A percentile compares a stretch with the other conserved stretches of the same genome.
Evolutionary conservation across 2,113 vertebrate genomes (phyloP).

Genomic region (Pleuronectes platessa): DNA sequence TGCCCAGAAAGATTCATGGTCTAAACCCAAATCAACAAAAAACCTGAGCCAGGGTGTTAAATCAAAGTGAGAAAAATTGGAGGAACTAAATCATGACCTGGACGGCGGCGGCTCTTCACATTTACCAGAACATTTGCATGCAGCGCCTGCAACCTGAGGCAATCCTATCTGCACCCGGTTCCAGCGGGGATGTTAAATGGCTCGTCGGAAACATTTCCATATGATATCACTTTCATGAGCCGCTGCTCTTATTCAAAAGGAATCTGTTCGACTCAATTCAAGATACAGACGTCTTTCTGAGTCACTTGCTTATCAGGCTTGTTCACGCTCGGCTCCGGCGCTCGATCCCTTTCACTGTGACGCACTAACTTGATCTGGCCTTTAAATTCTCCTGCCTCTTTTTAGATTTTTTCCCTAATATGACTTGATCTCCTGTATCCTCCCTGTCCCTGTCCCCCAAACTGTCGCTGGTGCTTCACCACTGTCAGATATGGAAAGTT

Average conservation of each 20-base stretch:
- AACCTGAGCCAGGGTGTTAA: slow-evolving; percentile 42
- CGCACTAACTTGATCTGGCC: slow-evolving; percentile 8
- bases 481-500: too few species aligned
- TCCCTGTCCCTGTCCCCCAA: neutral
- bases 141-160: slow-evolving; percentile 47
- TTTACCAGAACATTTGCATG: slow-evolving; percentile 65
- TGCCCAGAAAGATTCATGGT: slow-evolving; percentile 11
- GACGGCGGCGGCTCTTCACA: slow-evolving; percentile 13
- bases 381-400: slow-evolving; percentile 22
- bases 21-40: slow-evolving; percentile 19
- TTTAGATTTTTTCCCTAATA: neutral
- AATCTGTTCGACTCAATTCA: slow-evolving; percentile 48
- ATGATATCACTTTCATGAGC: slow-evolving; percentile 59
- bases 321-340: slow-evolving; percentile 27
- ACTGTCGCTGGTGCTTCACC: neutral
- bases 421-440: slow-evolving; percentile 3
- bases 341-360: slow-evolving; percentile 34
- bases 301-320: slow-evolving; percentile 51
- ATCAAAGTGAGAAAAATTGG: slow-evolving; percentile 37
- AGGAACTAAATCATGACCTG: slow-evolving; percentile 39
- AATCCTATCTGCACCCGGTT: slow-evolving; percentile 54
- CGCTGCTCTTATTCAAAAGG: slow-evolving; percentile 53
- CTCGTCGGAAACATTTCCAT: slow-evolving; percentile 62
- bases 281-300: slow-evolving; percentile 42
- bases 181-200: slow-evolving; percentile 57